phyloP scores from a whole-genome alignment of 1,140 invertebrate genomes.

The Ceratina japonica region DNA sequence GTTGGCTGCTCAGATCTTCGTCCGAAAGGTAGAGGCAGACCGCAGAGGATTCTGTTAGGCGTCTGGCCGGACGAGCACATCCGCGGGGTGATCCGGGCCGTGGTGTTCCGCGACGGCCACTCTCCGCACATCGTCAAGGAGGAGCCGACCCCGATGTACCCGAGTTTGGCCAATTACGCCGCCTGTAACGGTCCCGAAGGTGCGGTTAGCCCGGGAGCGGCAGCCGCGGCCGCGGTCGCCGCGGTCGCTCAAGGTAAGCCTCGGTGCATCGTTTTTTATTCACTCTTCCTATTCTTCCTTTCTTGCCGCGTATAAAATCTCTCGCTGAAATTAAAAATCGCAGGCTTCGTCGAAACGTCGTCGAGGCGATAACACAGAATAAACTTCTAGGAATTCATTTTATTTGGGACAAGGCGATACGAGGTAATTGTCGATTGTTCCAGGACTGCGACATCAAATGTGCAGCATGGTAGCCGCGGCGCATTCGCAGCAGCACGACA shows the following conservation, averaged over 20 bases:
- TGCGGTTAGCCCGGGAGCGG: slow-evolving; percentile 83
- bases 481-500: slow-evolving; percentile 82
- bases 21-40: slow-evolving; percentile 92
- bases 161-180: slow-evolving; percentile 79
- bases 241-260: slow-evolving; percentile 83
- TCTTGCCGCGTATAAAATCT: neutral
- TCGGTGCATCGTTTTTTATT: neutral
- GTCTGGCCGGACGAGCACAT: slow-evolving; percentile 96
- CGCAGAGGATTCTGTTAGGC: slow-evolving; percentile 92
- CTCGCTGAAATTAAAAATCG: neutral
- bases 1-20: slow-evolving; percentile 84
- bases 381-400: no score
- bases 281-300: neutral
- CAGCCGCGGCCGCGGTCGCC: slow-evolving; percentile 85
- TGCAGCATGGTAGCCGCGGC: slow-evolving; percentile 85
- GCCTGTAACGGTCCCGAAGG: slow-evolving; percentile 82
- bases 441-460: slow-evolving; percentile 86
- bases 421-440: slow-evolving; percentile 35
- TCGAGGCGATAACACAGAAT: no score
- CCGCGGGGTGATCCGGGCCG: slow-evolving; percentile 92
- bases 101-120: slow-evolving; percentile 91
- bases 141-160: slow-evolving; percentile 81
- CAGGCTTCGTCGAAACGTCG: neutral
- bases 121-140: slow-evolving; percentile 87
- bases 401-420: no score